Conservation (phyloP, 1,140 invertebrate genomes). For the Drosophila burlai region DNA sequence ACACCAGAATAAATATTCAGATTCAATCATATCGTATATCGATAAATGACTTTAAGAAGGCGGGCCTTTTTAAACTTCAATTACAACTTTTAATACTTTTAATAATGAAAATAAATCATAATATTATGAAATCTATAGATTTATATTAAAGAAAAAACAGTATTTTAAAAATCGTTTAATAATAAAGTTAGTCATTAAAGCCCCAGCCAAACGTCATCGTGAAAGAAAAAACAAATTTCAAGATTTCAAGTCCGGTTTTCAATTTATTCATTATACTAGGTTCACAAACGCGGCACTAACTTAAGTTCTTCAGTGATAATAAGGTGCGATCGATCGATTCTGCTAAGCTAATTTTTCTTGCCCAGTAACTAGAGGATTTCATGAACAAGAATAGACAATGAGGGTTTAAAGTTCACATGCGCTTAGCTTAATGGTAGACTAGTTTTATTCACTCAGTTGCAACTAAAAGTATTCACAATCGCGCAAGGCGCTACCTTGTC, state of each 20-base stretch:
- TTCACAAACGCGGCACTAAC: slow-evolving; percentile 77
- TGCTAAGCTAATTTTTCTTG: slow-evolving; percentile 14
- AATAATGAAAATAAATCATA: no score
- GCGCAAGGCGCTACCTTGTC: slow-evolving; percentile 20
- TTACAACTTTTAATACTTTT: rapidly evolving
- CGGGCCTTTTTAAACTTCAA: not conserved
- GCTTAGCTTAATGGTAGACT: slow-evolving; percentile 70
- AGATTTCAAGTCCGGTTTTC: slow-evolving; percentile 43
- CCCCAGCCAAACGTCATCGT: not conserved
- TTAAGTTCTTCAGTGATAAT: slow-evolving; percentile 54
- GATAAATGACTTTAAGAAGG: not conserved
- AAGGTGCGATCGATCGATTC: slow-evolving; percentile 61
- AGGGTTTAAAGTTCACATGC: slow-evolving; percentile 28
- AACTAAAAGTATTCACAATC: slow-evolving; percentile 64
- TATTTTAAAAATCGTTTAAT: not conserved
- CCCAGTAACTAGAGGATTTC: slow-evolving; percentile 17
- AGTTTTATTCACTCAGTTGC: slow-evolving; percentile 46
- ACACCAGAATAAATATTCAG: not conserved
- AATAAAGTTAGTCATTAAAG: not conserved
- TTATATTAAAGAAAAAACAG: not conserved
- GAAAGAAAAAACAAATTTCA: not conserved
- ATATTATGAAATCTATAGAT: no score
- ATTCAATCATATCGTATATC: not conserved
- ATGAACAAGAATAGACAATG: slow-evolving; percentile 38
- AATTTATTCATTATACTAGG: slow-evolving; percentile 69